Conservation (phyloP, 2,797 vertebrate genomes). For the Pangasius krempfi region DNA sequence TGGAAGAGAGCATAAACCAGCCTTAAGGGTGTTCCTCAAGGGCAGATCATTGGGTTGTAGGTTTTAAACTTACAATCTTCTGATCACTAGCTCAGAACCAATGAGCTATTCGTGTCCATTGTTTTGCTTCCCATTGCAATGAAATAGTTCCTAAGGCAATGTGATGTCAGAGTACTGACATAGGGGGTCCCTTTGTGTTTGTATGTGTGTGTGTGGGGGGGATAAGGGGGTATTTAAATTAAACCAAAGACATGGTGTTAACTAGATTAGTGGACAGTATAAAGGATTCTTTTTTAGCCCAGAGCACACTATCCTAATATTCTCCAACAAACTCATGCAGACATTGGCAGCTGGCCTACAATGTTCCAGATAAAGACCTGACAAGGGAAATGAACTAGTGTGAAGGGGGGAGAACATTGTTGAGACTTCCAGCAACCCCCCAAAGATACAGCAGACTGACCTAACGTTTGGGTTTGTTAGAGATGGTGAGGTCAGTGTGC, state of each 20-base stretch:
- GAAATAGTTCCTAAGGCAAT: neutral
- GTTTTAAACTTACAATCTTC: neutral
- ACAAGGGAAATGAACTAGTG: neutral
- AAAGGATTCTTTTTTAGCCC: conserved; percentile 8
- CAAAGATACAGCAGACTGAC: neutral
- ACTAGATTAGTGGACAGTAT: conserved; percentile 1
- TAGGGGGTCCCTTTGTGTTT: neutral
- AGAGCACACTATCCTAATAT: neutral
- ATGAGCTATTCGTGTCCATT: neutral
- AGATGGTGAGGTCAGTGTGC: conserved; percentile 5
- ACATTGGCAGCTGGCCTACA: neutral
- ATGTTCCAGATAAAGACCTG: neutral
- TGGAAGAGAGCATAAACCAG: neutral
- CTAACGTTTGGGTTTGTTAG: conserved; percentile 14
- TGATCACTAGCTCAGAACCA: neutral
- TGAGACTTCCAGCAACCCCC: neutral
- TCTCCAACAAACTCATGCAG: conserved; percentile 6
- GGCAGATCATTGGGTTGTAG: neutral
- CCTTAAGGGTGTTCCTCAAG: neutral
- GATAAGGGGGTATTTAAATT: neutral
- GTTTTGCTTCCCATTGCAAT: conserved; percentile 2
- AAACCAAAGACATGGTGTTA: neutral
- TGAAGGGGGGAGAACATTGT: neutral
- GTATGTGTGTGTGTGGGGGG: neutral
- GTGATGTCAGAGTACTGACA: neutral